Conservation (phyloP, 2,888 invertebrate genomes). For the Panzeria rudis region DNA sequence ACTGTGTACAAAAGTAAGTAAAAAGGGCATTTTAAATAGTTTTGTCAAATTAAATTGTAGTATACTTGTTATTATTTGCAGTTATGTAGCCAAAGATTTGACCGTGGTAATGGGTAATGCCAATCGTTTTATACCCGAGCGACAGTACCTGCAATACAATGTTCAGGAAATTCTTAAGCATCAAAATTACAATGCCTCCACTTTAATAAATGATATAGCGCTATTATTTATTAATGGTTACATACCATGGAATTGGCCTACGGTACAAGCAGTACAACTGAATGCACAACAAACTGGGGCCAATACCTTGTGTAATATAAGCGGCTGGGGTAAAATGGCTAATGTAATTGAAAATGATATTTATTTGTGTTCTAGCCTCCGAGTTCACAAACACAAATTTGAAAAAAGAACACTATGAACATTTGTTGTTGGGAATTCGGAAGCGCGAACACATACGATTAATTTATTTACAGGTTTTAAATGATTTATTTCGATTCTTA, state of each 20-base stretch:
- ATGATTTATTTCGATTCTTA: background rate
- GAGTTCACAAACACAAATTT: too few species aligned
- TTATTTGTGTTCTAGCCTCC: too few species aligned
- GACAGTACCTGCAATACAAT: constrained; percentile 73
- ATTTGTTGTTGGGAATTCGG: too few species aligned
- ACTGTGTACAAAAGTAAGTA: constrained; percentile 75
- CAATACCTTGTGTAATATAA: constrained; percentile 74
- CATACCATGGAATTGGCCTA: constrained; percentile 74
- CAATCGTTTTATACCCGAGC: constrained; percentile 50
- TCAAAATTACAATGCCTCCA: constrained; percentile 62
- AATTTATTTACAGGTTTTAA: background rate
- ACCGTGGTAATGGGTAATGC: constrained; percentile 78
- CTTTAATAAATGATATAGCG: constrained; percentile 77
- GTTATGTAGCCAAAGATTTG: constrained; percentile 60
- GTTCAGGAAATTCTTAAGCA: constrained; percentile 75
- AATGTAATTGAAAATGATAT: constrained; percentile 72
- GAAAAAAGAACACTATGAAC: too few species aligned
- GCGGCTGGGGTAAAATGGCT: constrained; percentile 78
- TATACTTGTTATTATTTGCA: constrained; percentile 24
- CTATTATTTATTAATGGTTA: constrained; percentile 77
- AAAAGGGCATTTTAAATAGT: background rate
- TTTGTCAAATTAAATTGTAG: background rate
- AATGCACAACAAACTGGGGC: constrained; percentile 35
- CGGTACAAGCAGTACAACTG: constrained; percentile 73
- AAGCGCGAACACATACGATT: too few species aligned